Percentiles rank a stretch among this genome's conserved stretches.
Conservation (phyloP, 2,113 vertebrate genomes). For the Chitala chitala region DNA sequence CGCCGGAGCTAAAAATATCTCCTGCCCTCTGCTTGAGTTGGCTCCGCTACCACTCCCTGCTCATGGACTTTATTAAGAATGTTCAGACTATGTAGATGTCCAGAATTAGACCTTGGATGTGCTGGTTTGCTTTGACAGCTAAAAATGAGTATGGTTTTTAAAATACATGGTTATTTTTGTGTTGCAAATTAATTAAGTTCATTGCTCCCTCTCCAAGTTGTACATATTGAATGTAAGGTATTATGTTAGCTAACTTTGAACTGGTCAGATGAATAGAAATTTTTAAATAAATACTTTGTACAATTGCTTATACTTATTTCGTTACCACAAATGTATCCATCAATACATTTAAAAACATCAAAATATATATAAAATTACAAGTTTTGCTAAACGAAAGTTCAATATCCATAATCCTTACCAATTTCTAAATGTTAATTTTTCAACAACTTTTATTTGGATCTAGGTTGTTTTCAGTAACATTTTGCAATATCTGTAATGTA, state of each 20-base stretch:
- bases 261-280: background rate
- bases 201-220: no score
- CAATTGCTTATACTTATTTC: no score
- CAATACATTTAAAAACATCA: background rate
- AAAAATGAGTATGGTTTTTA: no score
- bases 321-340: no score
- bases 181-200: no score
- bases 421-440: background rate
- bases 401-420: no score
- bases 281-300: no score
- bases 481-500: conserved; percentile 16
- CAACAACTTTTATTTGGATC: background rate
- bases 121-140: background rate
- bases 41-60: conserved; percentile 12
- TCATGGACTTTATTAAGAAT: conserved; percentile 1
- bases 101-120: background rate
- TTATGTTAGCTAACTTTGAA: background rate
- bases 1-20: conserved; percentile 49
- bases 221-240: no score
- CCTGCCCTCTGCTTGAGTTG: conserved; percentile 27
- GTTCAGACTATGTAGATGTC: background rate
- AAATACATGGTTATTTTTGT: no score
- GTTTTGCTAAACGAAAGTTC: no score
- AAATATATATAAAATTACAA: background rate
- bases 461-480: conserved; percentile 20